phyloP scores from a whole-genome alignment of 2,113 vertebrate species.

The Nanorana parkeri region DNA sequence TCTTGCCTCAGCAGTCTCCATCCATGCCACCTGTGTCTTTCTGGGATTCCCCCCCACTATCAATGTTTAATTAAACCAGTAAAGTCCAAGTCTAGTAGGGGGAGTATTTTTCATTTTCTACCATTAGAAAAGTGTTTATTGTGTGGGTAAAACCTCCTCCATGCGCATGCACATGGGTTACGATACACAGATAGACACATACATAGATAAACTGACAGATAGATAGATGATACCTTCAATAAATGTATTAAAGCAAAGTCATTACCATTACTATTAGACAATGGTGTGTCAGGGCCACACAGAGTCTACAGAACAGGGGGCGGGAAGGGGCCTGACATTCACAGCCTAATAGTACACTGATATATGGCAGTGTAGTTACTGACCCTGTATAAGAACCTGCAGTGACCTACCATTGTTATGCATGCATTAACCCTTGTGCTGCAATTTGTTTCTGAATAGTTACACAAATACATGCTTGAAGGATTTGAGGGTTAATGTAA shows the following conservation, averaged over 20 bases:
- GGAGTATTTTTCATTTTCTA: constrained; percentile 60
- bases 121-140: constrained; percentile 57
- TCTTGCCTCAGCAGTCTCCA: constrained; percentile 60
- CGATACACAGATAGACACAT: no score
- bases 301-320: constrained; percentile 52
- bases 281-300: constrained; percentile 55
- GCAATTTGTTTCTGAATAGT: background rate
- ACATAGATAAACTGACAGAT: background rate
- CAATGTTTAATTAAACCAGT: constrained; percentile 57
- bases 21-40: constrained; percentile 40
- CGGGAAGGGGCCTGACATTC: constrained; percentile 35
- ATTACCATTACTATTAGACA: constrained; percentile 56
- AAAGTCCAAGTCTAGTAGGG: constrained; percentile 55
- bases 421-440: constrained; percentile 18
- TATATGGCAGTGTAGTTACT: constrained; percentile 50
- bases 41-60: constrained; percentile 25
- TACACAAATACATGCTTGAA: background rate
- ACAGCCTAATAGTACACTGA: constrained; percentile 47
- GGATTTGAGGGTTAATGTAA: constrained; percentile 31
- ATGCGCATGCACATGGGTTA: no score
- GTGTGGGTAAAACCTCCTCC: background rate
- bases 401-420: constrained; percentile 7
- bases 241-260: background rate
- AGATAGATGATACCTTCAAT: no score
- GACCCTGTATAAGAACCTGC: constrained; percentile 22